A percentile compares a stretch with the other conserved stretches of the same genome.
Conservation (phyloP, 1,140 invertebrate species). For the Drosophila cardini region DNA sequence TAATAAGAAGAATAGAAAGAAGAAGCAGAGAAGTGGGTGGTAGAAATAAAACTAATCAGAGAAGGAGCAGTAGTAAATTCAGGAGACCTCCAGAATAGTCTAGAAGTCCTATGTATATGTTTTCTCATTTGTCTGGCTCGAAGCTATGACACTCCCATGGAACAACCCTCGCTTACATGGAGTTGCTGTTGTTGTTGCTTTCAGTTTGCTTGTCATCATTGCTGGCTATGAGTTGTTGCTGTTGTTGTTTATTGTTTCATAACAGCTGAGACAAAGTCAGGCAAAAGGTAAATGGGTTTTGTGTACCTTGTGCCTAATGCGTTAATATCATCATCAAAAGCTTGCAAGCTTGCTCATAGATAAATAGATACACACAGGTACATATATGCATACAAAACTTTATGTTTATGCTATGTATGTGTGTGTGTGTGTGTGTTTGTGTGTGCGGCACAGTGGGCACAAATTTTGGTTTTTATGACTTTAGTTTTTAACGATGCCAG, state of each 20-base stretch:
- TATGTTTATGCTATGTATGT: conserved; percentile 25
- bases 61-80: too few species aligned
- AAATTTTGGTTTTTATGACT: conserved; percentile 73
- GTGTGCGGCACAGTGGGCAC: conserved; percentile 51
- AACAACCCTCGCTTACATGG: conserved; percentile 33
- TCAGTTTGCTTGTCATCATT: conserved; percentile 63
- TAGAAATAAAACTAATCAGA: too few species aligned
- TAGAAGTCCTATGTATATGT: too few species aligned
- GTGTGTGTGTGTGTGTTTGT: background rate
- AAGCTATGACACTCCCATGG: conserved; percentile 2
- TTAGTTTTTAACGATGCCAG: conserved; percentile 73
- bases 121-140: background rate
- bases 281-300: conserved; percentile 76
- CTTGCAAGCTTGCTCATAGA: conserved; percentile 33
- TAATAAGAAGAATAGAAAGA: too few species aligned
- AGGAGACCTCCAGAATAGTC: too few species aligned
- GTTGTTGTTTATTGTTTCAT: conserved; percentile 78
- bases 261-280: conserved; percentile 75
- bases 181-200: conserved; percentile 33
- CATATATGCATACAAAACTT: conserved; percentile 28
- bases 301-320: conserved; percentile 82
- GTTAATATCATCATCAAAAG: conserved; percentile 71
- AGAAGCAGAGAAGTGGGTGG: too few species aligned
- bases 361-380: conserved; percentile 12
- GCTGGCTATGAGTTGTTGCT: conserved; percentile 8